Evolutionary conservation across 2,888 invertebrate genomes (phyloP), one percentile per base, ranked within the genome.

Genomic region (Eledona agricola): DNA sequence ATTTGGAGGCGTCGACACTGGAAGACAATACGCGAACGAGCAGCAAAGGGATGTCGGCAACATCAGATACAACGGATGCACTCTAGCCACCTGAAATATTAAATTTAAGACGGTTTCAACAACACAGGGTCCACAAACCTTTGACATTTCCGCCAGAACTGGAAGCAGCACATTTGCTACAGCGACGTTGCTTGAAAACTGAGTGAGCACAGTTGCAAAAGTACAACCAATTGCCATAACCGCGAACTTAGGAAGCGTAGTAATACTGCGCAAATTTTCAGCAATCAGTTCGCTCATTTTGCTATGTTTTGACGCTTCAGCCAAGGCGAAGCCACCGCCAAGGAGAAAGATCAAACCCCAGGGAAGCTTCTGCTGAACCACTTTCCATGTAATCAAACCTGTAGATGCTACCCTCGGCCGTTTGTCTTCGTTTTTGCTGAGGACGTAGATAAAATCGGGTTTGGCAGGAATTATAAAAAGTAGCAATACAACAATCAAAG

Each of bases 1-100:
- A 77, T 96, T 96, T 7, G 96, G 95, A 1, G 96, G 95, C 0
- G 96, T 96, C 32, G 94, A 95, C 6, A 96, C 95, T 0, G 95
- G 96, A 75, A 96, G 81, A 81, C 93, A 93, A 82, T 95, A 92
- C 4, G 91, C 93, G 80, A 93, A 93, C 42, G 94, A 94, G 72
- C 93, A 93, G 1, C 92, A 89, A 12, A 96, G 78, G 0, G 94
- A 85, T 0, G 93, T 92, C 0, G 96, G 94, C 64, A 95, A 80
- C 87, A 95, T 93, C 72, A 96, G 79, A 76, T 90, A 92, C 50
- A 96, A 78, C 0, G 96, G 96, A 78, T 96, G 92, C 46, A 92
- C 81, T 63, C 81, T 74, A 3, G 72, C 74, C 2, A 70, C 68
- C 70, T 71, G 49, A 6, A 23, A 16, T 5, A 10, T 12, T 4